Percentiles rank a stretch among this genome's conserved stretches.
phyloP scores from a whole-genome alignment of 2,797 vertebrate genomes.

The Corythornis leucogaster region DNA sequence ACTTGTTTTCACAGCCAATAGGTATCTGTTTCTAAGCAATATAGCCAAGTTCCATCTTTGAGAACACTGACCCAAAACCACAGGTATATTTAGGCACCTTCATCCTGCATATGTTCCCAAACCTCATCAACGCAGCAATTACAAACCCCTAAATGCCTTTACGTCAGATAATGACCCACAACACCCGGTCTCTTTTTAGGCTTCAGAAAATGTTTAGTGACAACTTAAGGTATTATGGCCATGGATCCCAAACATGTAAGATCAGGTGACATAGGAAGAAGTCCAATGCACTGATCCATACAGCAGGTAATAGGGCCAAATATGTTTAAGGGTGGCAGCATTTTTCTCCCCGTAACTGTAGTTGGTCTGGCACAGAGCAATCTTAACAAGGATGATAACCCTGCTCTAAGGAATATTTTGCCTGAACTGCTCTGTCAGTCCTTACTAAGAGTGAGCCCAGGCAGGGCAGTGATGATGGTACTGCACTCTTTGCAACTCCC shows the following conservation, averaged over 20 bases:
- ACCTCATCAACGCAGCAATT: not conserved
- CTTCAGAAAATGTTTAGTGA: not conserved
- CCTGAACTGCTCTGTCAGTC: not conserved
- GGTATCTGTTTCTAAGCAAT: not conserved
- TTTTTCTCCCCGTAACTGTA: accelerated
- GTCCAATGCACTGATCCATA: not conserved
- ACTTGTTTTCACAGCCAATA: not conserved
- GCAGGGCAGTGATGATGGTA: not conserved
- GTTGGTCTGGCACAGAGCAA: not conserved
- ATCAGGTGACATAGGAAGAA: not conserved
- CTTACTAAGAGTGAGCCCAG: not conserved
- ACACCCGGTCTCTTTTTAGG: not conserved
- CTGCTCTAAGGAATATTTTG: not conserved
- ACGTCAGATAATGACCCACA: not conserved
- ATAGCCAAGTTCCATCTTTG: not conserved
- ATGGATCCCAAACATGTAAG: not conserved
- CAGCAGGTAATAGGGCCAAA: not conserved
- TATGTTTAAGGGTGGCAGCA: not conserved
- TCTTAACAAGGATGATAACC: not conserved
- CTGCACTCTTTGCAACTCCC: not conserved
- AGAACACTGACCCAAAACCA: not conserved
- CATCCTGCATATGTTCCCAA: not conserved
- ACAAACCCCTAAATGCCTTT: not conserved
- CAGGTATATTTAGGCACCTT: not conserved
- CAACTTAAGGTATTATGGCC: not conserved